These are phyloP conservation scores for Pissodes strobi DNA, from an alignment of 1,140 invertebrate species.

Conservation along the genomic window DNA sequence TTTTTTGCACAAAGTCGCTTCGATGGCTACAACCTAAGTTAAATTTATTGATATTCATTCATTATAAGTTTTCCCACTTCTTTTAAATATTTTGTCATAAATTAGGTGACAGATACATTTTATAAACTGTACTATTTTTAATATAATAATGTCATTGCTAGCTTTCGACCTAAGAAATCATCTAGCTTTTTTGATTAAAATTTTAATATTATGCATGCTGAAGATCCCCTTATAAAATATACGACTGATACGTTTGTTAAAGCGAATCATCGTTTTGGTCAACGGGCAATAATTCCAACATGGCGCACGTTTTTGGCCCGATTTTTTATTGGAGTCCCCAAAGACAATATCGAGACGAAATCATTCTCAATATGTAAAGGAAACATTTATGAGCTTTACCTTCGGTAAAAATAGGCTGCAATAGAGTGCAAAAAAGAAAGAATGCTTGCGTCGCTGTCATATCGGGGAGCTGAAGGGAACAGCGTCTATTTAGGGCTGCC, in stretches of 20 bases:
- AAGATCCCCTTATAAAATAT: neutral
- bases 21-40: no score
- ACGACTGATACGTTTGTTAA: slow-evolving; percentile 16
- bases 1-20: no score
- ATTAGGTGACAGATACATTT: no score
- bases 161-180: no score
- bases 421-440: slow-evolving; percentile 49
- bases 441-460: slow-evolving; percentile 49
- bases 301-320: slow-evolving; percentile 16
- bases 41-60: no score
- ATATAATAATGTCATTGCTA: no score
- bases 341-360: slow-evolving; percentile 31
- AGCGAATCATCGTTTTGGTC: slow-evolving; percentile 33
- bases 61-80: no score
- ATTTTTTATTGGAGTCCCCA: slow-evolving; percentile 32
- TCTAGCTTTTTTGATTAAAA: slow-evolving; percentile 7
- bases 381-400: slow-evolving; percentile 42
- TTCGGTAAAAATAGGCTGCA: slow-evolving; percentile 47
- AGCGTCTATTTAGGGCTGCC: slow-evolving; percentile 47
- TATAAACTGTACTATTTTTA: no score
- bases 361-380: slow-evolving; percentile 36
- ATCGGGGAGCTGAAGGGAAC: slow-evolving; percentile 43
- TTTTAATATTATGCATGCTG: neutral
- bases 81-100: no score
- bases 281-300: slow-evolving; percentile 34